Percentiles rank a stretch among this genome's conserved stretches.
Evolutionary conservation across 2,797 vertebrate species (phyloP).

Genomic region (Pseudopleuronectes americanus): DNA sequence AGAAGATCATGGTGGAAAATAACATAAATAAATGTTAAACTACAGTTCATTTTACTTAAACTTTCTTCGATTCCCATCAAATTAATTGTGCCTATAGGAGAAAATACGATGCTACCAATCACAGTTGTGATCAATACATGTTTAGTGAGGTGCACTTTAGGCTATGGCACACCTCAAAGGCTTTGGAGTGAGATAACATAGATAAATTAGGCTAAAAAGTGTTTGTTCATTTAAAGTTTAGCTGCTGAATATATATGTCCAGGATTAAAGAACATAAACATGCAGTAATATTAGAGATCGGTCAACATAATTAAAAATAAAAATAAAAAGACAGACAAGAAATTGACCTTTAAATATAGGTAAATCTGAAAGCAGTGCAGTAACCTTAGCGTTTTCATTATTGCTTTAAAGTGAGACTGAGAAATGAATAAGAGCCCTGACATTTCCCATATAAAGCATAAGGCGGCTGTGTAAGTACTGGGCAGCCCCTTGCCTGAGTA

Average conservation of each 20-base stretch:
- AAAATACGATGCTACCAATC: not conserved
- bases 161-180: not conserved
- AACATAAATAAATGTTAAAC: not conserved
- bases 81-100: not conserved
- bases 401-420: constrained; percentile 5
- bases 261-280: constrained; percentile 4
- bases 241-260: not conserved
- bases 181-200: too few species aligned
- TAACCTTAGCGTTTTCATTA: constrained; percentile 4
- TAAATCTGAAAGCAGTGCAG: not conserved
- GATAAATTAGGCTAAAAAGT: too few species aligned
- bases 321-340: constrained; percentile 1
- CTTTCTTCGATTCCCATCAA: not conserved
- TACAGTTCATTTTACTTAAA: not conserved
- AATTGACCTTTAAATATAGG: not conserved
- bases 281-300: not conserved
- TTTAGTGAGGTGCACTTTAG: too few species aligned
- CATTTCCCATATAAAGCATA: constrained; percentile 6
- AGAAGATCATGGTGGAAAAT: not conserved
- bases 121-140: too few species aligned
- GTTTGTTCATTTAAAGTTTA: not conserved
- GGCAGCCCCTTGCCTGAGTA: not conserved
- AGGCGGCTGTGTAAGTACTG: not conserved
- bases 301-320: constrained; percentile 2
- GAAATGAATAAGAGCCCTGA: constrained; percentile 10